A percentile compares a stretch with the other conserved stretches of the same genome.
These are phyloP conservation scores for Geothlypis trichas DNA, from an alignment of 2,113 vertebrate species.

Conservation along the genomic window DNA sequence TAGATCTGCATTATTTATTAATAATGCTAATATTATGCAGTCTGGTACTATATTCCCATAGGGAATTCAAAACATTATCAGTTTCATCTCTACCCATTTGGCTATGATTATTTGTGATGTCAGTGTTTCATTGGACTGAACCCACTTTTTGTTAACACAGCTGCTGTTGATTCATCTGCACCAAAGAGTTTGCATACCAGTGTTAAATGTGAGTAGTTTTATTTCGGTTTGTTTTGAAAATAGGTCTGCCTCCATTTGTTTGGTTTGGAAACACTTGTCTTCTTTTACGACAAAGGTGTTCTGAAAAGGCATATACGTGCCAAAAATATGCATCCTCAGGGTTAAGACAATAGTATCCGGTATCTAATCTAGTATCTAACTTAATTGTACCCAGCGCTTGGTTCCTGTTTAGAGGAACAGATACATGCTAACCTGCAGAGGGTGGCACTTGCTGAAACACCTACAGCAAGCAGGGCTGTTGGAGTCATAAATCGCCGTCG, in stretches of 20 bases:
- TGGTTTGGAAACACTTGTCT: slow-evolving; percentile 62
- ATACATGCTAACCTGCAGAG: neutral
- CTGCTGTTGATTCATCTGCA: slow-evolving; percentile 68
- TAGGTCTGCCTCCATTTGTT: slow-evolving; percentile 28
- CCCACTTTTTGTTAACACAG: slow-evolving; percentile 63
- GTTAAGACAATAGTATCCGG: neutral
- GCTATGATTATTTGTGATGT: neutral
- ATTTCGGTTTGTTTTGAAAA: slow-evolving; percentile 55
- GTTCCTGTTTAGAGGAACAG: neutral
- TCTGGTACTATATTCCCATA: neutral
- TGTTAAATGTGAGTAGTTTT: slow-evolving; percentile 67
- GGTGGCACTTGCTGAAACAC: fast-evolving
- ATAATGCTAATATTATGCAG: neutral
- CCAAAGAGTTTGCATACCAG: slow-evolving; percentile 51
- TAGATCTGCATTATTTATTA: neutral
- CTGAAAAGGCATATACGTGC: neutral
- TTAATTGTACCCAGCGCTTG: neutral
- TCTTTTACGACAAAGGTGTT: slow-evolving; percentile 15
- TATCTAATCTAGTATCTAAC: neutral
- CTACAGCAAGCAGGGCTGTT: neutral
- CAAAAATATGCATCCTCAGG: neutral
- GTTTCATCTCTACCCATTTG: neutral
- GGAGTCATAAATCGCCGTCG: neutral
- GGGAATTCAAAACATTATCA: neutral
- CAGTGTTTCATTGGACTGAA: neutral